A percentile compares a stretch with the other conserved stretches of the same genome.
Conservation (phyloP, 2,113 vertebrate species). For the Coreoperca whiteheadi region DNA sequence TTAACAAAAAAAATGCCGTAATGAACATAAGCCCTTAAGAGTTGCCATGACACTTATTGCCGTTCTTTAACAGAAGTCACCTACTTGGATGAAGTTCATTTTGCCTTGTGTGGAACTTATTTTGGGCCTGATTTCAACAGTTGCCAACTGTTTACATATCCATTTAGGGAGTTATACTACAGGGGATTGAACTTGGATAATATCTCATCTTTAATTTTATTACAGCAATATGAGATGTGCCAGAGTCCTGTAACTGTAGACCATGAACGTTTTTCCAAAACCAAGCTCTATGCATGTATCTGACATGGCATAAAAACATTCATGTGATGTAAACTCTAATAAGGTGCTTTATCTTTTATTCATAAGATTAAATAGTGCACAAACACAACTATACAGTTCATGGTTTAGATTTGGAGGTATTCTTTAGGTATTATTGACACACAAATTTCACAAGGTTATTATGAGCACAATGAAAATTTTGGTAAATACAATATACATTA, state of each 20-base stretch:
- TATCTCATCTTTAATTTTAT: slow-evolving; percentile 56
- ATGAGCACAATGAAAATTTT: neutral
- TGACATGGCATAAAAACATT: neutral
- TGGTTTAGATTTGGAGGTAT: neutral
- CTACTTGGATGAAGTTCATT: slow-evolving; percentile 34
- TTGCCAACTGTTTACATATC: slow-evolving; percentile 44
- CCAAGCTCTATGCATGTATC: neutral
- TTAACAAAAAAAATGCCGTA: neutral
- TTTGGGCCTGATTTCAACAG: slow-evolving; percentile 46
- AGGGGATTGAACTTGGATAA: slow-evolving; percentile 9
- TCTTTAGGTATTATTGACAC: neutral
- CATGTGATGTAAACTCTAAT: slow-evolving; percentile 8
- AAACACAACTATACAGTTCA: neutral
- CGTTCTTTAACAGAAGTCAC: slow-evolving; percentile 23
- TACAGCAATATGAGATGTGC: slow-evolving; percentile 53
- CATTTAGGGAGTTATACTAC: slow-evolving; percentile 45
- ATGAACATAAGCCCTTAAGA: no score
- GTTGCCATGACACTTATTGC: neutral
- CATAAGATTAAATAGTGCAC: neutral
- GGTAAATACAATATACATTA: neutral
- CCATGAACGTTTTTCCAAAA: slow-evolving; percentile 48
- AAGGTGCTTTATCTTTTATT: slow-evolving; percentile 1
- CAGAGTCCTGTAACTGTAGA: slow-evolving; percentile 51
- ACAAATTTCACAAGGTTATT: neutral
- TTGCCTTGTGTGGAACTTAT: slow-evolving; percentile 51